A percentile compares a stretch with the other conserved stretches of the same genome.
Evolutionary conservation across 2,888 invertebrate genomes (phyloP).

Genomic region (Fragum fragum): DNA sequence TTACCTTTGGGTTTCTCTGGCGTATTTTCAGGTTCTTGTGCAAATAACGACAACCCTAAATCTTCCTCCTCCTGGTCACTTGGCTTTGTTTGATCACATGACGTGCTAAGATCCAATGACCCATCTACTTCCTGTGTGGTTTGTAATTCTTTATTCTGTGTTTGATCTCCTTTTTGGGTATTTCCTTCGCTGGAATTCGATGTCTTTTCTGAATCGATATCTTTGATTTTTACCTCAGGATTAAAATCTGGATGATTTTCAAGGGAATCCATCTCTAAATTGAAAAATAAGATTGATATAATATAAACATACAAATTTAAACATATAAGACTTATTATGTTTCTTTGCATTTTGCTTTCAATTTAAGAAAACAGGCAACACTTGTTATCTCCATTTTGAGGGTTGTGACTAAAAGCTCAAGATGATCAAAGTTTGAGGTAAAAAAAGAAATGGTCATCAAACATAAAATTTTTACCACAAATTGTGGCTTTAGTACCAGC

Average conservation of each 20-base stretch:
- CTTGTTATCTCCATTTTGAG: too few relatives aligned
- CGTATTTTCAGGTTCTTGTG: slow-evolving; percentile 37
- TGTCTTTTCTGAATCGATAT: slow-evolving; percentile 34
- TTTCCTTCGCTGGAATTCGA: neutral
- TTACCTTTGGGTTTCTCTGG: slow-evolving; percentile 34
- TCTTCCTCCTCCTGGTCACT: slow-evolving; percentile 60
- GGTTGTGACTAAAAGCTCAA: too few relatives aligned
- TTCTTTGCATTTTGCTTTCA: too few relatives aligned
- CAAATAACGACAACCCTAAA: slow-evolving; percentile 45
- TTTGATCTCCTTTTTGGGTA: neutral
- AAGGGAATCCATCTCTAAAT: slow-evolving; percentile 76
- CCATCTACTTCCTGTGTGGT: neutral
- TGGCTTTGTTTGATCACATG: neutral
- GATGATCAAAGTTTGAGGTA: too few relatives aligned
- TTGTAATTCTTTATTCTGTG: neutral
- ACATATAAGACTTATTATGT: too few relatives aligned
- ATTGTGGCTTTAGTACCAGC: too few relatives aligned
- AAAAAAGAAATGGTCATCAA: too few relatives aligned
- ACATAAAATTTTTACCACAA: too few relatives aligned
- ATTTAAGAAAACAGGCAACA: too few relatives aligned
- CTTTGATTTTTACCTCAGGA: slow-evolving; percentile 70
- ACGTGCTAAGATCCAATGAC: neutral
- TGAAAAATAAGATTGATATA: too few relatives aligned
- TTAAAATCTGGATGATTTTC: slow-evolving; percentile 81
- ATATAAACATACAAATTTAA: too few relatives aligned